These are phyloP conservation scores for Pterois miles DNA, from an alignment of 2,797 vertebrate genomes.

Conservation along the genomic window DNA sequence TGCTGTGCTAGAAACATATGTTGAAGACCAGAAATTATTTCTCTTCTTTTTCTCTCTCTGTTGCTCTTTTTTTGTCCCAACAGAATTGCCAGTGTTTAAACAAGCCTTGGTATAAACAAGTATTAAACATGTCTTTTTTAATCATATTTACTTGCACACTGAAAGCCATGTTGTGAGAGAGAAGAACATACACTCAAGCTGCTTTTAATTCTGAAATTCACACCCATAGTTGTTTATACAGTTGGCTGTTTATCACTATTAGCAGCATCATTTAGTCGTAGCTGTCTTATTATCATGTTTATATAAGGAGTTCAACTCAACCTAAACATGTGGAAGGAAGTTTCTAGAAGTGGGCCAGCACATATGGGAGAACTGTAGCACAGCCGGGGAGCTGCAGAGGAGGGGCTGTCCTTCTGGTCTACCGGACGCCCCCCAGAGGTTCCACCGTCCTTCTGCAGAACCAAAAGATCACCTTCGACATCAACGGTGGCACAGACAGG, in stretches of 20 bases:
- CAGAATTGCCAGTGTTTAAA: background rate
- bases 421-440: background rate
- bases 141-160: constrained; percentile 32
- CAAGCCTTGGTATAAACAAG: too few relatives aligned
- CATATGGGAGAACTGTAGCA: constrained; percentile 23
- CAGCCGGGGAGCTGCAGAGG: constrained; percentile 4
- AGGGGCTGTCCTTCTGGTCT: background rate
- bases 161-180: background rate
- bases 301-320: background rate
- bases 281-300: background rate
- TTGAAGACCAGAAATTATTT: background rate
- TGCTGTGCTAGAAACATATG: background rate
- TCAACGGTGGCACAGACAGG: background rate
- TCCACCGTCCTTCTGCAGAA: constrained; percentile 41
- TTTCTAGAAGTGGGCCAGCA: constrained; percentile 46
- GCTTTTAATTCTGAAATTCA: constrained; percentile 20
- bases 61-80: background rate
- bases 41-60: background rate
- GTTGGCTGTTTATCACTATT: constrained; percentile 17
- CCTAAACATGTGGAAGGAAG: constrained; percentile 15
- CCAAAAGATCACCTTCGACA: constrained; percentile 11
- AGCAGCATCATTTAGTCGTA: background rate
- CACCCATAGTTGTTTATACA: constrained; percentile 6
- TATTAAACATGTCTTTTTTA: constrained; percentile 20
- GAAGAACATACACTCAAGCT: constrained; percentile 6